Base-by-base conservation (phyloP, 2,888 invertebrate species). In the Phyllotreta striolata region DNA sequence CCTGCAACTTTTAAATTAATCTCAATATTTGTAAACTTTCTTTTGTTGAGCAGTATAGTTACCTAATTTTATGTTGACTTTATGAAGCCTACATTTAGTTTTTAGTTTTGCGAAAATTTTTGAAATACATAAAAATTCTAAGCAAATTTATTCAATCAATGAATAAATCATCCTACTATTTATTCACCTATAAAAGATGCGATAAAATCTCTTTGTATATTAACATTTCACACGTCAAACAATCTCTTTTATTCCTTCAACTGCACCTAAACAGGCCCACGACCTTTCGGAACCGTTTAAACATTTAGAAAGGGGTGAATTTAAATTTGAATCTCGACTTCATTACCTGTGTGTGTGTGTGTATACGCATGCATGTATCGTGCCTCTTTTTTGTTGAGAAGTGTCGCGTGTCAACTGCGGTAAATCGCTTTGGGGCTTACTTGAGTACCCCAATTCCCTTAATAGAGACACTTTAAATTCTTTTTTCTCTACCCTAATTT, bases 381-480 rank as follows among this genome's bases (percentile, higher is more conserved):
- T 49, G 49, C 49, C 34, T 56, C 54, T 66, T 68, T 66, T 64
- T 65, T 67, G 60, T 56, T 56, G 38, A 57, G 43, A 57, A 56
- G 66, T 63, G 65, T 70, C 70, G 72, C 73, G 73, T 74, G 74
- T 73, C 74, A 73, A 69, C 62, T 57, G 66, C 65, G 69, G 73
- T 72, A 72, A 72, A 74, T 68, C 71, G 73, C 68, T 72, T 70
- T 52, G 67, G 74, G 73, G 73, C 70, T 67, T 40, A 67, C 64
- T 68, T 68, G 70, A 71, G 72, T 71, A 71, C 70, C 66, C 69
- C 69, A 66, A 71, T 73, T 70, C 73, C 73, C 70, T 52, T 67
- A 67, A 66, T 66, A 69, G 68, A 70, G 69, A 74, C 72, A 73
- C 73, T 74, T 74, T 74, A 74, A 74, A 74, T 73, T 74, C 74